Conservation (phyloP, 2,888 invertebrate genomes). For the Calameuta idolon region DNA sequence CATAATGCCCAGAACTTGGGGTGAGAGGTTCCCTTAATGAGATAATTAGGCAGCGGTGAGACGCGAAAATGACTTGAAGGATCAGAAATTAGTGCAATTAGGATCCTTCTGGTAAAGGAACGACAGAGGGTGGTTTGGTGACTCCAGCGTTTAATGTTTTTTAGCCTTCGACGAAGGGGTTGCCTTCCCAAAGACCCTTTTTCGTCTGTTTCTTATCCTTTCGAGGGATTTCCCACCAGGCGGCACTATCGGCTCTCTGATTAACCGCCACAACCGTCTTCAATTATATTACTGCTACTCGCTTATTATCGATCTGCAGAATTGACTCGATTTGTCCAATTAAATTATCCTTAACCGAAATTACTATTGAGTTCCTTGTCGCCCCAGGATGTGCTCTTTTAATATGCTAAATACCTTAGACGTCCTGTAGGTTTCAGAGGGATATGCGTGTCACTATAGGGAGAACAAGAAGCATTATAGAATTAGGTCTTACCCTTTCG, state of each 20-base stretch:
- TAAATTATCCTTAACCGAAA: constrained; percentile 37
- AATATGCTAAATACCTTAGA: constrained; percentile 52
- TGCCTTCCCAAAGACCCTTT: neutral
- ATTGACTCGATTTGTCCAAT: constrained; percentile 51
- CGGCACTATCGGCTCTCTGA: constrained; percentile 14
- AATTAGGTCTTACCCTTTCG: neutral
- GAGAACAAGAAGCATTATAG: neutral
- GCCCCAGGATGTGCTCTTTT: constrained; percentile 41
- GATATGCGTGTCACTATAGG: neutral
- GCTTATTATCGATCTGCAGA: constrained; percentile 11
- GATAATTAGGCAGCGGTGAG: constrained; percentile 48
- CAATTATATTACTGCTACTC: constrained; percentile 21
- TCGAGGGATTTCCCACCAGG: neutral
- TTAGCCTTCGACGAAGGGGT: neutral
- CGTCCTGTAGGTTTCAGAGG: neutral
- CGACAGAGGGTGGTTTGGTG: constrained; percentile 9
- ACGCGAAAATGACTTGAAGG: constrained; percentile 49
- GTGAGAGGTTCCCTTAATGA: constrained; percentile 38
- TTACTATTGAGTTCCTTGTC: constrained; percentile 40
- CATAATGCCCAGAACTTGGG: neutral
- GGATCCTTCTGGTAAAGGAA: constrained; percentile 16
- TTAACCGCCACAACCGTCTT: constrained; percentile 24
- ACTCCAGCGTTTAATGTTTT: neutral
- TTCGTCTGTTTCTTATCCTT: constrained; percentile 13
- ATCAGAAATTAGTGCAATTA: constrained; percentile 59